A percentile compares a stretch with the other conserved stretches of the same genome.
phyloP scores from a whole-genome alignment of 1,140 invertebrate species.

The Drosophila bipectinata region DNA sequence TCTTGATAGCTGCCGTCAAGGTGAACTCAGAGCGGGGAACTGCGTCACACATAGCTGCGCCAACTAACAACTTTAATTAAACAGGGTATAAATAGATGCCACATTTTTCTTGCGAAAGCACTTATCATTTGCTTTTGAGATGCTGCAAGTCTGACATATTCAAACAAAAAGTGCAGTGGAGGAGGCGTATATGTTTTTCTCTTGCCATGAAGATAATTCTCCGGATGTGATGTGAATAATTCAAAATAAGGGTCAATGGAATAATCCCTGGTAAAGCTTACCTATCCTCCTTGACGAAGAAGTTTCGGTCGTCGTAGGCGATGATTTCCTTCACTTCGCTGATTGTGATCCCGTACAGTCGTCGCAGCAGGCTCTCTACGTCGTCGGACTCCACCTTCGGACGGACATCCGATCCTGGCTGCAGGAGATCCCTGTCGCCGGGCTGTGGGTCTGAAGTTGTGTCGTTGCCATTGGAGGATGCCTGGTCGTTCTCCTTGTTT shows the following conservation, averaged over 20 bases:
- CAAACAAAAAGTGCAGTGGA: neutral
- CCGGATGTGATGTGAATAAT: conserved; percentile 19
- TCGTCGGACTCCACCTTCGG: conserved; percentile 86
- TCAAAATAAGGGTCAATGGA: conserved; percentile 3
- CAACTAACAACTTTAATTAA: conserved; percentile 69
- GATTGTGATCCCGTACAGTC: conserved; percentile 89
- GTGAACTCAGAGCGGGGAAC: conserved; percentile 28
- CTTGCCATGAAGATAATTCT: conserved; percentile 13
- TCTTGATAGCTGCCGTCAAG: conserved; percentile 41
- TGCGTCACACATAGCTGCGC: conserved; percentile 49
- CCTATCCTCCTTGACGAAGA: conserved; percentile 84
- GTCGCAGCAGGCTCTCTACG: conserved; percentile 86
- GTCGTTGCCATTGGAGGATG: conserved; percentile 43
- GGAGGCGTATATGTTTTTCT: neutral
- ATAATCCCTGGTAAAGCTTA: conserved; percentile 36
- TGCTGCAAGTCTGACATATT: neutral
- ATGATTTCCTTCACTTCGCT: conserved; percentile 88
- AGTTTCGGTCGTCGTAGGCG: conserved; percentile 94
- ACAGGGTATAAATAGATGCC: conserved; percentile 60
- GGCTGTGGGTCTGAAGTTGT: neutral
- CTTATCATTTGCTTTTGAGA: conserved; percentile 45
- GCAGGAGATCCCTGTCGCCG: conserved; percentile 62
- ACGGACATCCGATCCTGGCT: conserved; percentile 87
- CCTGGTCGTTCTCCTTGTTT: conserved; percentile 53
- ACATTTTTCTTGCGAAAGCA: conserved; percentile 8